Evolutionary conservation across 2,113 vertebrate genomes (phyloP).

Genomic region (Dicerorhinus sumatrensis): DNA sequence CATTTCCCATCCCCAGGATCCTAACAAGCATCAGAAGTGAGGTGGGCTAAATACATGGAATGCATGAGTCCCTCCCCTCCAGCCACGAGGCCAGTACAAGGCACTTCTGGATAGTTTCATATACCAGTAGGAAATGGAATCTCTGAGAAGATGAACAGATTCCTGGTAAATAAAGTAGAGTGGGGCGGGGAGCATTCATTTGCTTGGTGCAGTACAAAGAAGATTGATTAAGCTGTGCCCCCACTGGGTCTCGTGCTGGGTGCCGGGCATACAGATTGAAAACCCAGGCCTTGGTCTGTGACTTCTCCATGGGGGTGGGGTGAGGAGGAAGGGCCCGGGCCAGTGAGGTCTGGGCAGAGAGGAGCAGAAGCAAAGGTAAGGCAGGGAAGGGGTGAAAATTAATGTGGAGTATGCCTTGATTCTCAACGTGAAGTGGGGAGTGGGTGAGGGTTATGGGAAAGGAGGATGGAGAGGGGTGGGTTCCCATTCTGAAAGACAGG

Average conservation of each 20-base stretch:
- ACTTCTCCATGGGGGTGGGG: accelerated
- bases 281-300: background rate
- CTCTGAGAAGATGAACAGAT: background rate
- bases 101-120: background rate
- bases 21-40: background rate
- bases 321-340: background rate
- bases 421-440: background rate
- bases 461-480: background rate
- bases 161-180: background rate
- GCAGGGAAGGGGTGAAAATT: background rate
- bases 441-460: background rate
- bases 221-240: background rate
- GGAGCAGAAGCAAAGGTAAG: background rate
- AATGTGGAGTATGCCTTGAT: background rate
- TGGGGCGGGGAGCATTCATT: background rate
- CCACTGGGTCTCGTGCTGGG: background rate
- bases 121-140: background rate
- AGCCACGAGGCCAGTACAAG: background rate
- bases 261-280: background rate
- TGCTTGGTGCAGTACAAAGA: background rate
- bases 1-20: background rate
- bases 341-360: background rate
- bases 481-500: background rate
- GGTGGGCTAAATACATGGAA: background rate
- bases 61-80: background rate